Evolutionary conservation across 2,113 vertebrate genomes (phyloP), one percentile per base, ranked within the genome.

Genomic region (Galbula dea): DNA sequence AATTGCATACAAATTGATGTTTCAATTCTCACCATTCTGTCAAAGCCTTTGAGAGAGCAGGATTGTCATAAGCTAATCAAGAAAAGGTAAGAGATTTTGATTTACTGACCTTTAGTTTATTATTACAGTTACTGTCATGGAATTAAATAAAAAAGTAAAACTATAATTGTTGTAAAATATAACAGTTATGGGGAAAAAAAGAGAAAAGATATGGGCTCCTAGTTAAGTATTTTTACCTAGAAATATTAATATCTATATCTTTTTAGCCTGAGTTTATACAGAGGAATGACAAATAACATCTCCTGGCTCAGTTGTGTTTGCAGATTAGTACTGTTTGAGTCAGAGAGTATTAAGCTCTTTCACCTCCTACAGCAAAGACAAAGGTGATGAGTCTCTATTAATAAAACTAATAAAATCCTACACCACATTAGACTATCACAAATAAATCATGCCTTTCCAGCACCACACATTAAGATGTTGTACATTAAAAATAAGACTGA

Each of bases 361-460:
- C 88, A 95, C 88, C 32, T 94, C 66, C 81, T 73, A 93, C 49
- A 75, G 57, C 21, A 93, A 93, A 93, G 88, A 83, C 93, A 93
- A 94, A 93, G 88, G 86, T 89, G 90, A 93, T 82, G 54, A 86
- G 29, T 48, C 92, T 94, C 61, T 90, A 93, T 90, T 90, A 95
- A 69, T 79, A 89, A 41, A 87, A 66, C 37, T 65, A 93, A 94
- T 82, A 95, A 92, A 95, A 93, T 88, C 73, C 81, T 84, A 76
- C 62, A 87, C 16, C 2, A 10, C 66, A 76, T 61, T 7, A 84
- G 83, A 87, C 78, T 76, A 90, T 52, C 80, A 69, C 30, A 94
- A 94, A 95, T 65, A 90, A 90, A 90, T 87, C 34, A 89, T 11
- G 4, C 1, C 4, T 82, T 94, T 92, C 58, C 49, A 92, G 59